phyloP scores from a whole-genome alignment of 2,113 vertebrate genomes.

The Gasterosteus nipponicus region DNA sequence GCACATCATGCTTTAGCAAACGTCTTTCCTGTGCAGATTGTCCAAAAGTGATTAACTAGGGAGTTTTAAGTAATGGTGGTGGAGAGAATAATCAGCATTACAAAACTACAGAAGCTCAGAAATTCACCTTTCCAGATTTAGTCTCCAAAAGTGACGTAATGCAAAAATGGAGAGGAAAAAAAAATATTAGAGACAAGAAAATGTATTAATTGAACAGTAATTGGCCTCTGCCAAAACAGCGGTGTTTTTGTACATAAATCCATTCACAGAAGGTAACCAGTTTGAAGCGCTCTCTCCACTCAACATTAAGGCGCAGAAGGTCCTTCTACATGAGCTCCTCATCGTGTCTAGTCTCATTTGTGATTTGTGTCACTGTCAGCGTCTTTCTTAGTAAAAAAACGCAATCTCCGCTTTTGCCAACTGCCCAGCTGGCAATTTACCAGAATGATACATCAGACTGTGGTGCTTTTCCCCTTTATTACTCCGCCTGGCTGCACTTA shows the following conservation, averaged over 20 bases:
- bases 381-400: background rate
- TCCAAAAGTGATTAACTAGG: background rate
- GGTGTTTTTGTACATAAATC: background rate
- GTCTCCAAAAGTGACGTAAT: constrained; percentile 73
- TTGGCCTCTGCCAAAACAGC: too few species aligned
- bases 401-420: background rate
- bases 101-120: constrained; percentile 44
- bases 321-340: background rate
- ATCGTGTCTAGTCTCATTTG: background rate
- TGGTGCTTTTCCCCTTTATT: background rate
- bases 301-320: background rate
- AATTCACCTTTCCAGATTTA: constrained; percentile 81
- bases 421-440: background rate
- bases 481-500: background rate
- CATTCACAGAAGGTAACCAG: background rate
- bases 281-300: background rate
- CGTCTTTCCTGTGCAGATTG: background rate
- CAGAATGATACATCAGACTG: background rate
- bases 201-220: constrained; percentile 31
- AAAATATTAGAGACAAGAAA: constrained; percentile 45
- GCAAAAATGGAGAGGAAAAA: constrained; percentile 66
- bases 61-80: constrained; percentile 23
- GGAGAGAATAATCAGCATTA: constrained; percentile 45
- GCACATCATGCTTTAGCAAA: constrained; percentile 52
- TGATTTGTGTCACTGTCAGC: background rate